These are phyloP conservation scores for Apoderus coryli DNA, from an alignment of 2,888 invertebrate species.

Conservation along the genomic window DNA sequence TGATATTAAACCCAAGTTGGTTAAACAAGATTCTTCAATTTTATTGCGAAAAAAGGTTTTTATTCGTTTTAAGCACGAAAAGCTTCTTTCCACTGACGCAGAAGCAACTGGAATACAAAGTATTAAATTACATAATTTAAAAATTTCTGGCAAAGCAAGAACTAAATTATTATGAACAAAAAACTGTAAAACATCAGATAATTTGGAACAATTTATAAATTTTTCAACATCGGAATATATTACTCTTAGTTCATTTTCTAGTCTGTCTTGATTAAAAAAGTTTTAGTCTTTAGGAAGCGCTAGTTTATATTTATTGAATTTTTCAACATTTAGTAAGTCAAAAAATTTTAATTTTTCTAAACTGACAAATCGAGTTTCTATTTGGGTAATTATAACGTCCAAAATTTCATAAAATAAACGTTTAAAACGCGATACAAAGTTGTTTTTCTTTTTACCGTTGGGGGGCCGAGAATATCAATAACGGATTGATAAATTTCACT, in stretches of 20 bases:
- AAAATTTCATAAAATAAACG: slow-evolving; percentile 6
- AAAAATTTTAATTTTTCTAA: slow-evolving; percentile 5
- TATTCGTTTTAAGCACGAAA: slow-evolving; percentile 6
- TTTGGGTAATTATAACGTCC: slow-evolving; percentile 5
- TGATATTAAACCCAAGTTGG: no score
- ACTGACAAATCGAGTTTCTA: slow-evolving; percentile 6
- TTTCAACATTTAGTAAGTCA: slow-evolving; percentile 3
- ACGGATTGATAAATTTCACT: slow-evolving; percentile 1
- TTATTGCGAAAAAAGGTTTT: slow-evolving; percentile 7
- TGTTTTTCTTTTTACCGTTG: not conserved
- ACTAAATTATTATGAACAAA: not conserved
- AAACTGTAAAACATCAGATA: slow-evolving; percentile 4
- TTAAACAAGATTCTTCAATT: not conserved
- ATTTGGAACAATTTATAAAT: not conserved
- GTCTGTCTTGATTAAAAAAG: not conserved
- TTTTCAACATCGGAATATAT: not conserved
- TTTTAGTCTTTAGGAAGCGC: slow-evolving; percentile 1
- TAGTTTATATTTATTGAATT: not conserved
- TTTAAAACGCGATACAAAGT: not conserved
- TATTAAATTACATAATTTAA: slow-evolving; percentile 6
- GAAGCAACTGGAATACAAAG: slow-evolving; percentile 6
- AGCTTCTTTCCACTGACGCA: slow-evolving; percentile 4
- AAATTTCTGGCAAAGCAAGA: not conserved
- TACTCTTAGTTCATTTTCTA: slow-evolving; percentile 2
- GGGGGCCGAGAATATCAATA: not conserved